phyloP scores from a whole-genome alignment of 2,113 vertebrate genomes.

The Coptodon bakossiorum region DNA sequence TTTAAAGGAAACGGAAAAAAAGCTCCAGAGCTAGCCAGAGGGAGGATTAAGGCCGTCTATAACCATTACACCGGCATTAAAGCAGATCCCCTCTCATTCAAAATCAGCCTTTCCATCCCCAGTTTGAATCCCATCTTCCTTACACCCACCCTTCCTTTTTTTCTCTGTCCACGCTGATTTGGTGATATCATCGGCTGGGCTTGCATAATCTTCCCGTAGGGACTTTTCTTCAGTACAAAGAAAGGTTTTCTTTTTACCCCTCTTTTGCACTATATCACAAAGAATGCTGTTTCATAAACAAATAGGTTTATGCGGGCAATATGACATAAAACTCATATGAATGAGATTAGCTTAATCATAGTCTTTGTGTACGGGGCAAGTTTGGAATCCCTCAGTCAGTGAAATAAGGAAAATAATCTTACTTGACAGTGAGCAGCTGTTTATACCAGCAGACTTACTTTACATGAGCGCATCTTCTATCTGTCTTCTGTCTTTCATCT shows the following conservation, averaged over 20 bases:
- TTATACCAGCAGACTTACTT: not conserved
- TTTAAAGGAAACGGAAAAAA: not conserved
- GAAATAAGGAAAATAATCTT: not conserved
- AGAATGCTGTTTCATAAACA: constrained; percentile 14
- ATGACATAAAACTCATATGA: constrained; percentile 9
- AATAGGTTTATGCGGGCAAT: not conserved
- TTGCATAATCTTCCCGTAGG: constrained; percentile 54
- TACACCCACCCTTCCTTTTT: constrained; percentile 16
- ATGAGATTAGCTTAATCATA: constrained; percentile 35
- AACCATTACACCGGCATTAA: constrained; percentile 34
- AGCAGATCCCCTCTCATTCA: constrained; percentile 33
- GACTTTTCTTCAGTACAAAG: constrained; percentile 23
- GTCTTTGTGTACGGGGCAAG: not conserved
- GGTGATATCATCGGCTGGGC: constrained; percentile 44
- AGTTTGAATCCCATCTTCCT: constrained; percentile 23
- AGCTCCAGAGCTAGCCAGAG: not conserved
- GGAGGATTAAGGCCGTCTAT: constrained; percentile 17
- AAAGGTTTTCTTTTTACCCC: not conserved
- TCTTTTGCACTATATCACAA: not conserved
- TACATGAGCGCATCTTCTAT: not conserved
- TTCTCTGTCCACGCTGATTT: constrained; percentile 21
- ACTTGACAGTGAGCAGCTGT: constrained; percentile 18
- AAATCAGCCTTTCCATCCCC: not conserved
- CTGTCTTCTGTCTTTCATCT: not conserved
- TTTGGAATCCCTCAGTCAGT: not conserved